Base-by-base conservation (phyloP, 2,888 invertebrate genomes). In the Caenorhabditis sp. region DNA sequence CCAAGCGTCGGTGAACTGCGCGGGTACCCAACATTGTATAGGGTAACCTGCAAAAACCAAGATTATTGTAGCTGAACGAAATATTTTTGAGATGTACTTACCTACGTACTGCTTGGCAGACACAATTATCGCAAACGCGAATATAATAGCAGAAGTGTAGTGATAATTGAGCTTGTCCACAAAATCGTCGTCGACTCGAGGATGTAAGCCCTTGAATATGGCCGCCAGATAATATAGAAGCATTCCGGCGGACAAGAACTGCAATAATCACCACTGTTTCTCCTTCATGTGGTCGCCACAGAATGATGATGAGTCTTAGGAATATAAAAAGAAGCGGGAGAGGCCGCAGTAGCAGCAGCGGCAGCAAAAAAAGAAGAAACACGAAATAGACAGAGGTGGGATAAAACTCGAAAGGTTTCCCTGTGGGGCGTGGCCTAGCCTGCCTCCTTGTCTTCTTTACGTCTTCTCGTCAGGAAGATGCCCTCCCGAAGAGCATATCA, bases 1-100 rank as follows among this genome's bases (percentile, higher is more conserved):
- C 89, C 89, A 89, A 41, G 89, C 89, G 79, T 90, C 90, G 56
- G 90, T 90, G 86, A 91, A 91, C 83, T 91, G 90, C 1, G 91
- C 90, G 5, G 91, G 91, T 78, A 90, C 90, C 91, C 91, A 91
- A 73, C 89, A 89, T 72, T 89, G 89, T 72, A 89, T 89, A 6
- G 89, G 89, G 79, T 89, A 89, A 43, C 88, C 87, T 84, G 78
- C n/a, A 35, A 82, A 63, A 35, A 20, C n/a, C 1, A 17, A 15
- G 20, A 15, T 37, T 20, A 2, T 8, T 6, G n/a, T 61, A 8
- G 20, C 4, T 26, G 45, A 35, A 52, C 22, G 2, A 24, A 20
- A 13, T 20, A 20, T 13, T 52, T 17, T 24, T 22, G 20, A 17
- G 30, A 9, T 24, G n/a, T 27, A 73, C 85, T 66, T 32, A 83